Evolutionary conservation across 2,797 vertebrate species (phyloP).

Genomic region (Megaceryle alcyon): DNA sequence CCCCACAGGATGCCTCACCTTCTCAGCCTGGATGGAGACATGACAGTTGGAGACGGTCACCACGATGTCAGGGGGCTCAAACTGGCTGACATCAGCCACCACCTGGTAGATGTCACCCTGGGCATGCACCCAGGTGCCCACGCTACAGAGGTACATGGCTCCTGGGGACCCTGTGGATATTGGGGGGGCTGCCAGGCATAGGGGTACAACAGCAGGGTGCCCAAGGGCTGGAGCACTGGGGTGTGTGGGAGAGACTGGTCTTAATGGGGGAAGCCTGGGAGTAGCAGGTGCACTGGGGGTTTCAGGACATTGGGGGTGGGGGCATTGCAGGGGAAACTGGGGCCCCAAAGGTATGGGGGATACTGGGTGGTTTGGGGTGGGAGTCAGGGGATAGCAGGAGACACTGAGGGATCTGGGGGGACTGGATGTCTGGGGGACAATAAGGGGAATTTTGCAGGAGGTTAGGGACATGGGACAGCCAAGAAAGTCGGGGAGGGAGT

Average conservation of each 20-base stretch:
- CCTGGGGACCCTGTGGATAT: conserved; percentile 60
- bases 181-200: background rate
- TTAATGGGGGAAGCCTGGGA: no score
- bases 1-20: conserved; percentile 55
- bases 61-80: conserved; percentile 85
- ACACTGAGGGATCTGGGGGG: background rate
- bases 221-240: background rate
- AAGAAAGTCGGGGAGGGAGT: background rate
- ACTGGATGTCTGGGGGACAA: background rate
- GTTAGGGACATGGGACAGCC: background rate
- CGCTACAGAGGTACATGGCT: conserved; percentile 58
- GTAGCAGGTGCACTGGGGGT: background rate
- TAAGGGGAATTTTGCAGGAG: background rate
- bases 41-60: conserved; percentile 75
- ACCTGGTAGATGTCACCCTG: conserved; percentile 82
- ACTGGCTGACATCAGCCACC: conserved; percentile 85
- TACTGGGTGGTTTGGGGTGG: background rate
- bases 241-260: background rate
- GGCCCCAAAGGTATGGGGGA: fast-evolving
- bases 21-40: conserved; percentile 85
- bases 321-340: background rate
- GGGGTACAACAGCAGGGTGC: no score
- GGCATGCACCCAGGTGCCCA: conserved; percentile 68
- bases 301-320: background rate
- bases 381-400: background rate